Evolutionary conservation across 1,140 invertebrate species (phyloP), one percentile per base, ranked within the genome.

Genomic region (Sitobion miscanthi): DNA sequence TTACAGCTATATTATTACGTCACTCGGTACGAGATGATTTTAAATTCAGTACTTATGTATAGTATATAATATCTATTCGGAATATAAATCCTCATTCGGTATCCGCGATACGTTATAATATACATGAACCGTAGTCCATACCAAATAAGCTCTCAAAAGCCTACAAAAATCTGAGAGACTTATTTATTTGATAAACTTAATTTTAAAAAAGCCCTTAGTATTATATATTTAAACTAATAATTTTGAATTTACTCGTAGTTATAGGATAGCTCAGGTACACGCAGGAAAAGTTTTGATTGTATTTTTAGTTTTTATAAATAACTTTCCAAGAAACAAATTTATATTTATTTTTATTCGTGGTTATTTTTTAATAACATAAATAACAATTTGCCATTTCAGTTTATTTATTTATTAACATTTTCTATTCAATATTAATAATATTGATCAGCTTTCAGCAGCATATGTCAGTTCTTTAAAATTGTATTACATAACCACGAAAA

Each of bases 261-360:
- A n/a, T 35, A n/a, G 4, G 14, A 17, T 77, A 77, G 11, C 14
- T n/a, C 30, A 77, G 3, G 1, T 77, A 77, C 1, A 77, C 30
- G 62, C 30, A 77, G 30, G 30, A 77, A 77, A 77, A 77, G 62
- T 77, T 77, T 77, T 77, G 62, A n/a, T 77, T 77, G 23, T 77
- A 77, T 77, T 77, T 77, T 77, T 77, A 77, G 62, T n/a, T n/a
- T 69, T 77, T n/a, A 35, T n/a, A 77, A 77, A 77, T 77, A 17
- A 77, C 30, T 77, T 77, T 77, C n/a, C 62, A 6, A n/a, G 30
- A 77, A 77, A 0, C 14, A 77, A 77, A 77, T n/a, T 77, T 3
- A 77, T 14, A n/a, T n/a, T 35, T 69, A 8, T 11, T 62, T 30
- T 17, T 69, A 69, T 69, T 69, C 14, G 4, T n/a, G 25, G 30